Evolutionary conservation across 2,113 vertebrate species (phyloP).

Genomic region (Pachyramphus minor): DNA sequence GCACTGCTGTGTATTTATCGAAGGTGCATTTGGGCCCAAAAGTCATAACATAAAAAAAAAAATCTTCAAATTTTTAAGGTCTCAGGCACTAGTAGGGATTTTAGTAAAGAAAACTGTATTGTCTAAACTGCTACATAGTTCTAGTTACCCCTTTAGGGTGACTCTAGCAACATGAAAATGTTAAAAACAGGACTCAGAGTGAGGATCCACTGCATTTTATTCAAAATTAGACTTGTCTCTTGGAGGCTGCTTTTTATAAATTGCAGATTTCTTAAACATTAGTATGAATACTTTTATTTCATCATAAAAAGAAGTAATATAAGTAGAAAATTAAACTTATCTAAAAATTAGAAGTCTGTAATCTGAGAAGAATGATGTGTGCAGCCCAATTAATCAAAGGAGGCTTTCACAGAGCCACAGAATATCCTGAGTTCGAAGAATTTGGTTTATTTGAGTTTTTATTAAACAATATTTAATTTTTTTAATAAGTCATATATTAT

Average conservation of each 20-base stretch:
- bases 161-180: background rate
- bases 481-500: background rate
- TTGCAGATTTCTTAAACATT: background rate
- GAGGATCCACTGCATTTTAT: background rate
- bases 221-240: background rate
- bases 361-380: background rate
- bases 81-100: background rate
- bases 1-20: background rate
- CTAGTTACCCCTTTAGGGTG: background rate
- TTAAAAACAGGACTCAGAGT: background rate
- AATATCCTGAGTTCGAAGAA: background rate
- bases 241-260: background rate
- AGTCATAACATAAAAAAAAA: background rate
- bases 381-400: background rate
- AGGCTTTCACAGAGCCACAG: background rate
- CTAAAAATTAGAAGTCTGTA: background rate
- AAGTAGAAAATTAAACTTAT: background rate
- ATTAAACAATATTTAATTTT: background rate
- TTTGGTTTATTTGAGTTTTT: background rate
- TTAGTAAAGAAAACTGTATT: background rate
- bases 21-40: background rate
- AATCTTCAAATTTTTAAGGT: background rate
- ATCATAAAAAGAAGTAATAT: background rate
- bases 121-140: background rate
- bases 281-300: background rate